phyloP scores from a whole-genome alignment of 1,140 invertebrate genomes.

The Microplitis demolitor region DNA sequence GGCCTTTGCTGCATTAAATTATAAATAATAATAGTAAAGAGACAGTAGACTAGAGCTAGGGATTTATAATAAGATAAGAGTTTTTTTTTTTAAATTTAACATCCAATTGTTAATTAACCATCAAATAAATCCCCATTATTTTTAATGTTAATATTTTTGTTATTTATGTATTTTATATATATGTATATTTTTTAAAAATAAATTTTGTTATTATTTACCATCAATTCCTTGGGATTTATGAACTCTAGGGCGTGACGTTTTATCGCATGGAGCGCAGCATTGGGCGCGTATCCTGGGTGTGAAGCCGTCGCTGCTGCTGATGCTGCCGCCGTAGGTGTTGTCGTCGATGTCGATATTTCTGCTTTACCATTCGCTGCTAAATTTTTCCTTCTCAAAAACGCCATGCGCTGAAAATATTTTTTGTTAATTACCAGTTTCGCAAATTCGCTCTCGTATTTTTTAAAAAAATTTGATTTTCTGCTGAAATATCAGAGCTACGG shows the following conservation, averaged over 20 bases:
- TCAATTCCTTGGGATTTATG: conserved; percentile 86
- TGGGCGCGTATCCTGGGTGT: conserved; percentile 72
- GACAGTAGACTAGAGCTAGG: conserved; percentile 43
- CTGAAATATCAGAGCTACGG: too few relatives aligned
- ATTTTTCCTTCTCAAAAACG: conserved; percentile 69
- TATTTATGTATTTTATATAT: not conserved
- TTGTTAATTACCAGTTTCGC: not conserved
- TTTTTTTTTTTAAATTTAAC: not conserved
- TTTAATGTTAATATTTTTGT: not conserved
- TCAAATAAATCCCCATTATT: not conserved
- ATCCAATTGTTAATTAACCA: too few relatives aligned
- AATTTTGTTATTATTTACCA: conserved; percentile 62
- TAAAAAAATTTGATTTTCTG: too few relatives aligned
- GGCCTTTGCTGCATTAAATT: conserved; percentile 64
- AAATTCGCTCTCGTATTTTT: too few relatives aligned
- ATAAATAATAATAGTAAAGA: conserved; percentile 56
- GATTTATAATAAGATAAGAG: conserved; percentile 25
- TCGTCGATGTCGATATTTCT: conserved; percentile 59
- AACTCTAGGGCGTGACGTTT: conserved; percentile 90
- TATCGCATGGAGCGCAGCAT: conserved; percentile 93
- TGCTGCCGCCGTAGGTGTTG: conserved; percentile 40
- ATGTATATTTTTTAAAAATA: not conserved
- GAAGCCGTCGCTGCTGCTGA: conserved; percentile 53
- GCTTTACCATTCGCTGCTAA: conserved; percentile 65
- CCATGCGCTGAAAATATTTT: conserved; percentile 63